Evolutionary conservation across 2,797 vertebrate genomes (phyloP).

Genomic region (Epinephelus coioides): DNA sequence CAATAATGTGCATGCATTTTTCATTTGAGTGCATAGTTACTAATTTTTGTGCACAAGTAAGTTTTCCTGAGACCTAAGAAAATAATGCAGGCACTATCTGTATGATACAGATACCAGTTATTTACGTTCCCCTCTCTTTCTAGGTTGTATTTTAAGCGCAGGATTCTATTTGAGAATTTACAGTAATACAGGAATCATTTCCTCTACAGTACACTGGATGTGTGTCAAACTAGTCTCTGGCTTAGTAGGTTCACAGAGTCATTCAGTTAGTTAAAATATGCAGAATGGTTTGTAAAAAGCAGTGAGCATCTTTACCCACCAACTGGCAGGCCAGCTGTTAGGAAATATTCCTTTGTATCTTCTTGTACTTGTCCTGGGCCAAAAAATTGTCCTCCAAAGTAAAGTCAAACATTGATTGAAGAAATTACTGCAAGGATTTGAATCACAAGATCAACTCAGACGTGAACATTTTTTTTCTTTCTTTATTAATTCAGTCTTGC

Average conservation of each 20-base stretch:
- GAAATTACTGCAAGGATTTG: too few relatives aligned
- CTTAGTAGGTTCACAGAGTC: not conserved
- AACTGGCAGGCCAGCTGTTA: not conserved
- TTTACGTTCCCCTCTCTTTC: not conserved
- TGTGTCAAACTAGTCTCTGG: slow-evolving; percentile 4
- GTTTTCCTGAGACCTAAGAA: not conserved
- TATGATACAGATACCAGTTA: not conserved
- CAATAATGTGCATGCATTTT: not conserved
- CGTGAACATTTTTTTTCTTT: too few relatives aligned
- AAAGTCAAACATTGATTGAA: too few relatives aligned
- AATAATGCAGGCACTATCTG: not conserved
- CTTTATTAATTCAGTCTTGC: too few relatives aligned
- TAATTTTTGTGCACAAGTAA: not conserved
- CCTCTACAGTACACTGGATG: slow-evolving; percentile 3
- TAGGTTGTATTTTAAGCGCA: not conserved
- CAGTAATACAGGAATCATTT: slow-evolving; percentile 25
- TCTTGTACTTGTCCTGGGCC: too few relatives aligned
- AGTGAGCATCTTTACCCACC: too few relatives aligned
- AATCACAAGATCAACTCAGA: too few relatives aligned
- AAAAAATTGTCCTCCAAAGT: too few relatives aligned
- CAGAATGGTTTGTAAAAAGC: too few relatives aligned
- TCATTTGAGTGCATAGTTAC: not conserved
- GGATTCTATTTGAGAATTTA: slow-evolving; percentile 1
- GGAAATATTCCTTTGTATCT: too few relatives aligned
- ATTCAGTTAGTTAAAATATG: not conserved